A percentile compares a stretch with the other conserved stretches of the same genome.
These are phyloP conservation scores for Drosophila ogumai DNA, from an alignment of 1,140 invertebrate genomes.

Conservation along the genomic window DNA sequence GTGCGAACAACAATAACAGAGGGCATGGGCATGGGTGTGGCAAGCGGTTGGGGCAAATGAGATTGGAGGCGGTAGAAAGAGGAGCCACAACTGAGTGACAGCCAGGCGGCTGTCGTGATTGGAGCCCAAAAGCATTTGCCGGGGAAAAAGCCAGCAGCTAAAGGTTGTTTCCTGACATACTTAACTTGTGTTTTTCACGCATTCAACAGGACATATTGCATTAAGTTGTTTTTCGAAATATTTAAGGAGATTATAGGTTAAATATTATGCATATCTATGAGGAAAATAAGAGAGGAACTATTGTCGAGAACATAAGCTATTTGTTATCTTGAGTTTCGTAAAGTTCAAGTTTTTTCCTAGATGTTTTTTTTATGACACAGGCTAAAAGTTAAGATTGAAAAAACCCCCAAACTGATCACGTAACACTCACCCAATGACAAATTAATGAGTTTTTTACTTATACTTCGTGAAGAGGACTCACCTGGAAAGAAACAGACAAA, in stretches of 20 bases:
- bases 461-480: conserved; percentile 14
- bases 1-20: conserved; percentile 71
- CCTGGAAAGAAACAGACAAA: conserved; percentile 31
- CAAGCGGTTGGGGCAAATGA: conserved; percentile 1
- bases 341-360: too few species aligned
- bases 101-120: conserved; percentile 13
- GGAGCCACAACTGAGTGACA: conserved; percentile 1
- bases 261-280: background rate
- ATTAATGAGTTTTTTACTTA: conserved; percentile 14
- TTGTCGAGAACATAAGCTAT: too few species aligned
- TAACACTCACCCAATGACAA: conserved; percentile 10
- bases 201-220: background rate
- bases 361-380: too few species aligned
- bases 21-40: conserved; percentile 3
- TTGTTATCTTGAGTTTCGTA: too few species aligned
- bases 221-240: background rate
- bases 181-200: conserved; percentile 9
- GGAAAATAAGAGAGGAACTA: too few species aligned
- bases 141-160: background rate
- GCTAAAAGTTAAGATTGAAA: background rate
- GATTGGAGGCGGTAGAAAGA: background rate
- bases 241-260: background rate
- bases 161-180: conserved; percentile 6
- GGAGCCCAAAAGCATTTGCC: conserved; percentile 4
- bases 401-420: background rate